phyloP scores from a whole-genome alignment of 2,888 invertebrate species.

The Rugalucina vietnamica region DNA sequence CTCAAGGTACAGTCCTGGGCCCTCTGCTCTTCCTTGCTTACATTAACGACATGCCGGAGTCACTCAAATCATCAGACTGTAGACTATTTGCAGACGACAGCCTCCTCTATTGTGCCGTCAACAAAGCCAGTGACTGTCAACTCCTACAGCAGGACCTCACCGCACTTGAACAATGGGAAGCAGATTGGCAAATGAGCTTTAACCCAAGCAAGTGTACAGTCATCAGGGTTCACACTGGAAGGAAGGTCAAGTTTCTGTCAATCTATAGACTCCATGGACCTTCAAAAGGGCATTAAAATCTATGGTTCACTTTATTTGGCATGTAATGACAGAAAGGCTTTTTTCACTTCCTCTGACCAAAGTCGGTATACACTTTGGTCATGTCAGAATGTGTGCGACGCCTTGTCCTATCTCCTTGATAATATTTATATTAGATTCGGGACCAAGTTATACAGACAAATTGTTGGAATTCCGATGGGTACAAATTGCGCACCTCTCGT shows the following conservation, averaged over 20 bases:
- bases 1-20: background rate
- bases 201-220: background rate
- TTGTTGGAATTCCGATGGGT: too few relatives aligned
- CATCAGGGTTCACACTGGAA: background rate
- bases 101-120: background rate
- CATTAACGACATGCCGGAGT: background rate
- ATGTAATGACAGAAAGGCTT: too few relatives aligned
- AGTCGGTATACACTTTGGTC: too few relatives aligned
- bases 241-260: background rate
- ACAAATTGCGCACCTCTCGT: too few relatives aligned
- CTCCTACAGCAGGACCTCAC: background rate
- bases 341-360: too few relatives aligned
- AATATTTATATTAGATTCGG: too few relatives aligned
- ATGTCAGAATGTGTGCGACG: too few relatives aligned
- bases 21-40: background rate
- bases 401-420: too few relatives aligned
- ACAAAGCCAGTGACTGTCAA: background rate
- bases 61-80: background rate
- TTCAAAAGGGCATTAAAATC: too few relatives aligned
- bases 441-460: too few relatives aligned
- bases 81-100: background rate
- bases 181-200: background rate
- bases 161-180: constrained; percentile 3
- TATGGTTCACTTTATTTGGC: too few relatives aligned
- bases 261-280: background rate